These are phyloP conservation scores for Falco concolor DNA, from an alignment of 2,797 vertebrate species.

Conservation along the genomic window DNA sequence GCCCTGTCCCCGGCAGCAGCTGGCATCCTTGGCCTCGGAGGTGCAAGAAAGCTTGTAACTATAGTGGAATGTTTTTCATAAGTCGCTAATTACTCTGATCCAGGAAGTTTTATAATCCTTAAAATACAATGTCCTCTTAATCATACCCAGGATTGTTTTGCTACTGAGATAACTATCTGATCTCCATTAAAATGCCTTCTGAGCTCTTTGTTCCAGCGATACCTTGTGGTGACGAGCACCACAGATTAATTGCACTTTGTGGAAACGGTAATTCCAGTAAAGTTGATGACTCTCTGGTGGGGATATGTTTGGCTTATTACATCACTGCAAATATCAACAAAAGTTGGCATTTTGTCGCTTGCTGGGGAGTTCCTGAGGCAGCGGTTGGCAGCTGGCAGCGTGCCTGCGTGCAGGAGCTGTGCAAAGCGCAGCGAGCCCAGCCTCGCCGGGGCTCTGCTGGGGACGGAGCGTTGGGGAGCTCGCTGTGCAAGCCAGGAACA, in stretches of 20 bases:
- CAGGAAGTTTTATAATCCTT: neutral
- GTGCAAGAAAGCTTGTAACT: neutral
- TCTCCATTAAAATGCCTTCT: neutral
- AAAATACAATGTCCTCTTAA: constrained; percentile 1
- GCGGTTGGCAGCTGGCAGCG: rapidly evolving
- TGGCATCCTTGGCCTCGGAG: neutral
- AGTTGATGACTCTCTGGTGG: neutral
- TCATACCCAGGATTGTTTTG: neutral
- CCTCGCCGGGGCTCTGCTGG: neutral
- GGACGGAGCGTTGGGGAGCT: neutral
- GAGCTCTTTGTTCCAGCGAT: neutral
- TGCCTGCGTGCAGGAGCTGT: neutral
- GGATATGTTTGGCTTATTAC: constrained; percentile 14
- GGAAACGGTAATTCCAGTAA: neutral
- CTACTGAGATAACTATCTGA: neutral
- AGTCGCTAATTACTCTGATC: neutral
- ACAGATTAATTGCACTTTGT: neutral
- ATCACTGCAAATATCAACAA: neutral
- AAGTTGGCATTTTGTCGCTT: neutral
- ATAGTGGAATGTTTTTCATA: neutral
- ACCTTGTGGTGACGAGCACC: neutral
- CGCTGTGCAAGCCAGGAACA: neutral
- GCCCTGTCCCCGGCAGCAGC: neutral
- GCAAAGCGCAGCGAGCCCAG: neutral
- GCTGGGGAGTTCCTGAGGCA: neutral